Conservation (phyloP, 2,888 invertebrate genomes). For the Formica aserva region DNA sequence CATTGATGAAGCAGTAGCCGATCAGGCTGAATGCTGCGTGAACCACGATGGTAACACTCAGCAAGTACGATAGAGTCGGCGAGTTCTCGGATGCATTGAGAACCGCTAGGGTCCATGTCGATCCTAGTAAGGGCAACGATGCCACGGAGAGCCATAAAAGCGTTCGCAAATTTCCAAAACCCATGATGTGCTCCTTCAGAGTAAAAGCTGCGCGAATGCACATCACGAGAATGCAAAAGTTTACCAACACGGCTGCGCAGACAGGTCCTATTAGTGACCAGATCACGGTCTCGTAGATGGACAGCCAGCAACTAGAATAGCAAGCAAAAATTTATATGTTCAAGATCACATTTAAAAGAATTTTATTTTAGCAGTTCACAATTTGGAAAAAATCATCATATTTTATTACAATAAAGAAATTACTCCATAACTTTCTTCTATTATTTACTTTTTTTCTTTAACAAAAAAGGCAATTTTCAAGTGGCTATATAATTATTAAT, state of each 20-base stretch:
- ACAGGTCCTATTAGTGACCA: conserved; percentile 98
- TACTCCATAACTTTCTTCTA: neutral
- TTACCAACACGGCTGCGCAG: conserved; percentile 91
- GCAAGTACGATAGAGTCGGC: conserved; percentile 91
- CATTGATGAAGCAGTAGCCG: conserved; percentile 95
- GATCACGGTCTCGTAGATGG: conserved; percentile 96
- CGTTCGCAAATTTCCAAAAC: conserved; percentile 90
- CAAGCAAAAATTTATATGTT: conserved; percentile 43
- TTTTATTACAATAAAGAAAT: neutral
- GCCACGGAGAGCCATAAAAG: conserved; percentile 95
- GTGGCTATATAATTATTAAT: too few relatives aligned
- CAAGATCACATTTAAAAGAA: neutral
- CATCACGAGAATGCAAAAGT: conserved; percentile 92
- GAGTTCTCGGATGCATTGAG: conserved; percentile 92
- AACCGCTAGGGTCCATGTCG: conserved; percentile 95
- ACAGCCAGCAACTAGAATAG: conserved; percentile 95
- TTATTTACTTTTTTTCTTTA: neutral
- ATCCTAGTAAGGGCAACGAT: conserved; percentile 93
- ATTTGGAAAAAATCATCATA: neutral
- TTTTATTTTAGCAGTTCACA: neutral
- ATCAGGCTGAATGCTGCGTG: conserved; percentile 94
- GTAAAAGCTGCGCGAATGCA: conserved; percentile 97
- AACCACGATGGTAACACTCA: conserved; percentile 91
- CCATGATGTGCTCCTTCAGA: conserved; percentile 95
- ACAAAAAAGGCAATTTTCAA: too few relatives aligned